Percentiles rank a stretch among this genome's conserved stretches.
These are phyloP conservation scores for Caenorhabditis inopinata DNA, from an alignment of 1,140 invertebrate genomes.

Conservation along the genomic window DNA sequence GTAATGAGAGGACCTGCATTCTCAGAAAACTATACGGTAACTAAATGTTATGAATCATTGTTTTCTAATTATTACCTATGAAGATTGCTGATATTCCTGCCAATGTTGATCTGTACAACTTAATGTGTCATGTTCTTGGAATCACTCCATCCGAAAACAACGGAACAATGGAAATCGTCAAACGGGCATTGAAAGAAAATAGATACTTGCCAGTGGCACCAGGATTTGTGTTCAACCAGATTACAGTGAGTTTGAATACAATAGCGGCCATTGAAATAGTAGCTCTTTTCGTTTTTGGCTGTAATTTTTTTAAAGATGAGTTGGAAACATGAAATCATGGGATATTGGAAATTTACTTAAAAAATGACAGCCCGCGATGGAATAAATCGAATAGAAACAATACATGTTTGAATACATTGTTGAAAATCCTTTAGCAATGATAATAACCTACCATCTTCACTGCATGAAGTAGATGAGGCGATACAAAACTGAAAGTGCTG, in stretches of 20 bases:
- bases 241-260: background rate
- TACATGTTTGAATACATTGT: too few species aligned
- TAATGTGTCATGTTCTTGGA: constrained; percentile 35
- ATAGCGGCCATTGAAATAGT: too few species aligned
- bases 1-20: constrained; percentile 38
- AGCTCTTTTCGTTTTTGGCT: too few species aligned
- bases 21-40: background rate
- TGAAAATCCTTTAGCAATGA: too few species aligned
- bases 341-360: too few species aligned
- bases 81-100: constrained; percentile 39
- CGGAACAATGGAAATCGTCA: constrained; percentile 25
- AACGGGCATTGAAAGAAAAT: constrained; percentile 12
- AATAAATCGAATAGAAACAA: too few species aligned
- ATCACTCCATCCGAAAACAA: constrained; percentile 36
- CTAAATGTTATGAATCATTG: background rate
- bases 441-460: too few species aligned
- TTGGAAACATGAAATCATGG: too few species aligned
- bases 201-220: background rate
- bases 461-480: too few species aligned
- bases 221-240: constrained; percentile 4
- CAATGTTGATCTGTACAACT: constrained; percentile 40
- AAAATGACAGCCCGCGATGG: too few species aligned
- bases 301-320: too few species aligned
- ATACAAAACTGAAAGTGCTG: too few species aligned
- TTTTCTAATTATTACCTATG: background rate